Evolutionary conservation across 1,140 invertebrate genomes (phyloP), one percentile per base, ranked within the genome.

Genomic region (Araneus ventricosus): DNA sequence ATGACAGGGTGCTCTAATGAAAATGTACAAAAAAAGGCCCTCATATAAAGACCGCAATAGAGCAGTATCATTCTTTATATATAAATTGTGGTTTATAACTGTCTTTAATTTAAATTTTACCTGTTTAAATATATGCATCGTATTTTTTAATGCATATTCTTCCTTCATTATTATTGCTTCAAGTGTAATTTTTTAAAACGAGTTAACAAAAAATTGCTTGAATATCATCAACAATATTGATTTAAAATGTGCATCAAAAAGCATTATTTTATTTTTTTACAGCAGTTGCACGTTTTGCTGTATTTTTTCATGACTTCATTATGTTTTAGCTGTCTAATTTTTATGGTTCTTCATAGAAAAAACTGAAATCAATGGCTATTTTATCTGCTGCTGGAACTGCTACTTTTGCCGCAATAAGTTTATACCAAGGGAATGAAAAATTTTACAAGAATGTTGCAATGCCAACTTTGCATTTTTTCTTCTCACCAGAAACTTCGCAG

Each of bases 401-500:
- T 34, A 27, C 82, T 37, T 94, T 94, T 89, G 34, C 39, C n/a
- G 93, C 52, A 14, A 94, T 94, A 67, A 85, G 88, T 88, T n/a
- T 92, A 7, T 88, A 93, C 27, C 63, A 87, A 52, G 95, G 95
- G n/a, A 94, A 94, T 89, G 94, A 95, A 94, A 94, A 92, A 27
- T 95, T 95, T 88, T 95, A 95, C 80, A 93, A 85, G 17, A 87
- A 95, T 41, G 88, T 90, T 22, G 80, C 94, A 24, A 95, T 95
- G 94, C 95, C 95, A n/a, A 39, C 94, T 22, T 86, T 95, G 17
- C 94, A 94, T 85, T 87, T 80, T 57, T 92, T 93, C 37, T 79
- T 93, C 7, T 94, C 94, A n/a, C 94, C 94, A 39, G 95, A 95
- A 93, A 92, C 93, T 70, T 94, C 95, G 30, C 95, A 95, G 52